These are phyloP conservation scores for Cephalopachus bancanus DNA, from an alignment of 2,797 vertebrate species.

Conservation along the genomic window DNA sequence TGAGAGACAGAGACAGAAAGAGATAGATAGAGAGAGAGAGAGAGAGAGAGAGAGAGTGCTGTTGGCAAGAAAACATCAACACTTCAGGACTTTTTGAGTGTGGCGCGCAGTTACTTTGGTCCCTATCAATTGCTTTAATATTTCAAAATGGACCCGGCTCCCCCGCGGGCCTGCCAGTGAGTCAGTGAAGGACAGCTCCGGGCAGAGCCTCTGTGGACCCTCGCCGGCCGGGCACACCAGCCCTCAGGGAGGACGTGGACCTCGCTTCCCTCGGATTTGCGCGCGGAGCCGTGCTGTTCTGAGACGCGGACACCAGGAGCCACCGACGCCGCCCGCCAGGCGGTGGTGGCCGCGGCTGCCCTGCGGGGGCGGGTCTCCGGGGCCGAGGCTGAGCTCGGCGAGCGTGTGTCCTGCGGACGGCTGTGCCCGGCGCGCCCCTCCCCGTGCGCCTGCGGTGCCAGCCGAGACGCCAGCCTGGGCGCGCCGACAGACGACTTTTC, in stretches of 20 bases:
- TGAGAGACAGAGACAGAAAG: background rate
- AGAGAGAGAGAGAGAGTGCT: background rate
- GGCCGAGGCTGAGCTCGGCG: background rate
- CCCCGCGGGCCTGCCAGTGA: background rate
- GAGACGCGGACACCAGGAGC: background rate
- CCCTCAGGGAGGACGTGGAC: background rate
- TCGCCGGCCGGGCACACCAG: background rate
- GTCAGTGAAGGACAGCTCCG: background rate
- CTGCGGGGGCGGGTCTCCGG: constrained; percentile 1
- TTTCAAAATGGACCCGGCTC: constrained; percentile 34
- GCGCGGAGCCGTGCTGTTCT: background rate
- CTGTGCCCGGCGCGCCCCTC: background rate
- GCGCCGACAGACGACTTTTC: constrained; percentile 84
- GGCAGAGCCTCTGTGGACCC: background rate
- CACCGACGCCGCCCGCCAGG: background rate
- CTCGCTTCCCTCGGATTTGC: background rate
- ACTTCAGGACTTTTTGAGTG: constrained; percentile 15
- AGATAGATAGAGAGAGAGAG: too few species aligned
- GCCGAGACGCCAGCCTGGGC: constrained; percentile 59
- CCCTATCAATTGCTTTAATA: background rate
- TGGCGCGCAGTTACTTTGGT: background rate
- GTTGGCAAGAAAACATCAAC: background rate
- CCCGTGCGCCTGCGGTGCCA: background rate
- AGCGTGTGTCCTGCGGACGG: background rate
- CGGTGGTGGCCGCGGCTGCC: background rate